Evolutionary conservation across 2,888 invertebrate genomes (phyloP).

Genomic region (Hipparchia sbordonii): DNA sequence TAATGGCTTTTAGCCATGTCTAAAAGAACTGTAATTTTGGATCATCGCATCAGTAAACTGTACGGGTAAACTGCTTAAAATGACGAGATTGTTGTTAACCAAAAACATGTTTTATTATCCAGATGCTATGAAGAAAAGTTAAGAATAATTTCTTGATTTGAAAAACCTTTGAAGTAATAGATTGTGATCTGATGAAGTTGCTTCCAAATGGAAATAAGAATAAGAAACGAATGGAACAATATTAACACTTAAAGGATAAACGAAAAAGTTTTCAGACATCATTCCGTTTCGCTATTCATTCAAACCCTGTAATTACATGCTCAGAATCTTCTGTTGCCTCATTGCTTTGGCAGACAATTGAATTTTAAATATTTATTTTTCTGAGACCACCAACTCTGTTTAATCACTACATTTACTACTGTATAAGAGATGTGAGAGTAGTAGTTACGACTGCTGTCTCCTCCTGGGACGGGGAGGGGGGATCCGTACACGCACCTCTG

Average conservation of each 20-base stretch:
- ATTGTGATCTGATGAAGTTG: slow-evolving; percentile 10
- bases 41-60: too few relatives aligned
- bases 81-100: too few relatives aligned
- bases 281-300: slow-evolving; percentile 58
- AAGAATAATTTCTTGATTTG: neutral
- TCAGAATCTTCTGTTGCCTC: slow-evolving; percentile 12
- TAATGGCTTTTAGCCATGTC: too few relatives aligned
- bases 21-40: too few relatives aligned
- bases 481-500: too few relatives aligned
- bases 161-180: slow-evolving; percentile 7
- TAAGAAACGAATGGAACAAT: slow-evolving; percentile 34
- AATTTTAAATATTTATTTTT: slow-evolving; percentile 2
- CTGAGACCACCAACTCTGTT: neutral
- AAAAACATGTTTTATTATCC: neutral
- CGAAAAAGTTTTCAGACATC: slow-evolving; percentile 68
- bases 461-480: too few relatives aligned
- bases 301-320: slow-evolving; percentile 42
- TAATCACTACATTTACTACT: neutral
- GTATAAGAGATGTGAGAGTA: neutral
- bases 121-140: neutral
- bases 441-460: too few relatives aligned
- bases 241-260: slow-evolving; percentile 49
- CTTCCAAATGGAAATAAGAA: slow-evolving; percentile 1
- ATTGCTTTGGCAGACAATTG: slow-evolving; percentile 14
- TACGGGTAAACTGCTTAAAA: too few relatives aligned